Percentiles rank a stretch among this genome's conserved stretches.
These are phyloP conservation scores for Zelostemma sp. DNA, from an alignment of 1,140 invertebrate species.

Conservation along the genomic window DNA sequence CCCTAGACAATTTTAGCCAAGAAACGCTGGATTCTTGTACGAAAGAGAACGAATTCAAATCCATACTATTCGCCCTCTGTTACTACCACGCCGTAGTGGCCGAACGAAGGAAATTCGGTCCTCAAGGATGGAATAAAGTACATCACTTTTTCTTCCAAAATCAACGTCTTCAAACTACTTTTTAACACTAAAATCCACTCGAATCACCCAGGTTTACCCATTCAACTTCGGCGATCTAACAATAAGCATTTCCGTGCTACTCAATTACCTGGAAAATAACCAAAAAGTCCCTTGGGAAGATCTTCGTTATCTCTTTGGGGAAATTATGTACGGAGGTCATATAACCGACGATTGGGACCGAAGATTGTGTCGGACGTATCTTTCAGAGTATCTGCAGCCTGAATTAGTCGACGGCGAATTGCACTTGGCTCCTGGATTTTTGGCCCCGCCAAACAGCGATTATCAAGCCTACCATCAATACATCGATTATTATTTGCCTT, in stretches of 20 bases:
- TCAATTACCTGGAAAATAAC: slow-evolving; percentile 94
- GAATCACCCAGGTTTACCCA: slow-evolving; percentile 70
- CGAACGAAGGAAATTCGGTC: slow-evolving; percentile 92
- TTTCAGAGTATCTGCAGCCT: slow-evolving; percentile 88
- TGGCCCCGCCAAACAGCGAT: slow-evolving; percentile 87
- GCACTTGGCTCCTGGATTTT: slow-evolving; percentile 84
- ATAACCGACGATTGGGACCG: slow-evolving; percentile 98
- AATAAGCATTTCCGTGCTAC: slow-evolving; percentile 91
- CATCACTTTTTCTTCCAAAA: slow-evolving; percentile 23
- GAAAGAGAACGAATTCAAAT: slow-evolving; percentile 95
- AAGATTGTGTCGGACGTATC: slow-evolving; percentile 87
- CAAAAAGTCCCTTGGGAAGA: slow-evolving; percentile 92
- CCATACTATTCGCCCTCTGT: slow-evolving; percentile 91
- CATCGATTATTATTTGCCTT: slow-evolving; percentile 88
- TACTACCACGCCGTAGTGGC: slow-evolving; percentile 97
- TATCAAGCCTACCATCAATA: slow-evolving; percentile 90
- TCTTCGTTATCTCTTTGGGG: slow-evolving; percentile 92
- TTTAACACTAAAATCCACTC: too few relatives aligned
- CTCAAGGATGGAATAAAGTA: slow-evolving; percentile 93
- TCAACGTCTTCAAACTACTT: too few relatives aligned
- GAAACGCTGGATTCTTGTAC: slow-evolving; percentile 93
- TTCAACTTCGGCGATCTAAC: slow-evolving; percentile 90
- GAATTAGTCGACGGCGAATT: slow-evolving; percentile 90
- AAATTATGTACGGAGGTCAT: slow-evolving; percentile 98
- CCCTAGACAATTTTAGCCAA: slow-evolving; percentile 93